A percentile compares a stretch with the other conserved stretches of the same genome.
These are phyloP conservation scores for Amblyteles armatorius DNA, from an alignment of 2,888 invertebrate species.

Conservation along the genomic window DNA sequence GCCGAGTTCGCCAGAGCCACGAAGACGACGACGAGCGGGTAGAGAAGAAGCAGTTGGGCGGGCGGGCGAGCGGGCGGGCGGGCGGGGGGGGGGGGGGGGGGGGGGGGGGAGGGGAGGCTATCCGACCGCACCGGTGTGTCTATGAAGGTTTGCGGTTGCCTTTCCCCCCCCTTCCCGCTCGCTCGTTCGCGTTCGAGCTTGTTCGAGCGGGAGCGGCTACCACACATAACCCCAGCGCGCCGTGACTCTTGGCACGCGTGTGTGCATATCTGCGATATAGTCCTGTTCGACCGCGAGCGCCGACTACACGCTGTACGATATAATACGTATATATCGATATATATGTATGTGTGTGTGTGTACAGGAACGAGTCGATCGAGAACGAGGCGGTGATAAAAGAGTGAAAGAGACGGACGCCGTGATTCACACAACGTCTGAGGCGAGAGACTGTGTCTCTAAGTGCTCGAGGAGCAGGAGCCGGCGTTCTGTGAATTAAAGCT, in stretches of 20 bases:
- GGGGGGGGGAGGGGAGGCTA: constrained; percentile 45
- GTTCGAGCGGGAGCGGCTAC: constrained; percentile 66
- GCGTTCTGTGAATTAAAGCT: constrained; percentile 54
- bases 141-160: constrained; percentile 38
- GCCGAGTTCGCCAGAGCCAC: constrained; percentile 60
- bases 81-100: constrained; percentile 16
- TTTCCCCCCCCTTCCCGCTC: not conserved
- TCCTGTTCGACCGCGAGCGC: constrained; percentile 34
- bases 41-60: not conserved
- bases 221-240: constrained; percentile 63
- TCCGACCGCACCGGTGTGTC: constrained; percentile 56
- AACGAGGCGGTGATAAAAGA: constrained; percentile 6
- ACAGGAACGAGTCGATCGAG: constrained; percentile 31
- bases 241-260: constrained; percentile 35
- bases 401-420: constrained; percentile 34
- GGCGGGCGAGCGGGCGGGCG: not conserved
- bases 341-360: constrained; percentile 36
- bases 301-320: not conserved
- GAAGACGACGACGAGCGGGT: constrained; percentile 41
- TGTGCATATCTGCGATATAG: constrained; percentile 39
- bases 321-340: not conserved
- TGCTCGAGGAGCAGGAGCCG: constrained; percentile 25
- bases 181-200: constrained; percentile 3
- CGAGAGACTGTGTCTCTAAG: constrained; percentile 48
- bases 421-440: constrained; percentile 60